Evolutionary conservation across 2,113 vertebrate species (phyloP).

Genomic region (Grus americana): DNA sequence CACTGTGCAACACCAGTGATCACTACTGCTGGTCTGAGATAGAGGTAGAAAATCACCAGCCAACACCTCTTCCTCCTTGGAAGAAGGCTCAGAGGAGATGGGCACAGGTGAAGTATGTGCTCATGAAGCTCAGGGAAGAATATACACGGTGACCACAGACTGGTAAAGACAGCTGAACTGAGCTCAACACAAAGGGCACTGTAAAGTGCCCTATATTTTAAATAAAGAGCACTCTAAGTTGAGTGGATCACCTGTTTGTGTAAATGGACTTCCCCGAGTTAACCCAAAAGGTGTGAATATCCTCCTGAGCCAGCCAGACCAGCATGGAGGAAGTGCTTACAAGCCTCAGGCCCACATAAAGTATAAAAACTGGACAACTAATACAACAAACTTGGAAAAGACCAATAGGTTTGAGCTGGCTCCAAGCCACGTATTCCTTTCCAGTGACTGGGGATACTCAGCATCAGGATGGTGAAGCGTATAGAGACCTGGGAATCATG

Average conservation of each 20-base stretch:
- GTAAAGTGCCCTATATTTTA: not conserved
- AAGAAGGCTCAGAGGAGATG: not conserved
- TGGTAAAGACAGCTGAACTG: not conserved
- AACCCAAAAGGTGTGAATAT: not conserved
- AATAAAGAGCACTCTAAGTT: not conserved
- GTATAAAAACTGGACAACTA: not conserved
- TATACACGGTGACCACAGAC: not conserved
- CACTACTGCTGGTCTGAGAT: not conserved
- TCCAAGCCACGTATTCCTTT: not conserved
- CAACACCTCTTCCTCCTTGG: not conserved
- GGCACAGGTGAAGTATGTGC: not conserved
- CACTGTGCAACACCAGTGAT: not conserved
- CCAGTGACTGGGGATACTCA: not conserved
- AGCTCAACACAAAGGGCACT: not conserved
- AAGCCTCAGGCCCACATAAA: not conserved
- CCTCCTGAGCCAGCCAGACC: not conserved
- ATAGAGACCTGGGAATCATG: not conserved
- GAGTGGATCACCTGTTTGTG: not conserved
- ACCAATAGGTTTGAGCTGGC: not conserved
- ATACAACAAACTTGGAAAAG: not conserved
- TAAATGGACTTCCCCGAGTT: not conserved
- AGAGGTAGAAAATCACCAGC: not conserved
- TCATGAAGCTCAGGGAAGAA: not conserved
- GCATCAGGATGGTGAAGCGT: not conserved
- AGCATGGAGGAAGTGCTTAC: not conserved